Evolutionary conservation across 2,113 vertebrate genomes (phyloP).

Genomic region (Penelope pileata): DNA sequence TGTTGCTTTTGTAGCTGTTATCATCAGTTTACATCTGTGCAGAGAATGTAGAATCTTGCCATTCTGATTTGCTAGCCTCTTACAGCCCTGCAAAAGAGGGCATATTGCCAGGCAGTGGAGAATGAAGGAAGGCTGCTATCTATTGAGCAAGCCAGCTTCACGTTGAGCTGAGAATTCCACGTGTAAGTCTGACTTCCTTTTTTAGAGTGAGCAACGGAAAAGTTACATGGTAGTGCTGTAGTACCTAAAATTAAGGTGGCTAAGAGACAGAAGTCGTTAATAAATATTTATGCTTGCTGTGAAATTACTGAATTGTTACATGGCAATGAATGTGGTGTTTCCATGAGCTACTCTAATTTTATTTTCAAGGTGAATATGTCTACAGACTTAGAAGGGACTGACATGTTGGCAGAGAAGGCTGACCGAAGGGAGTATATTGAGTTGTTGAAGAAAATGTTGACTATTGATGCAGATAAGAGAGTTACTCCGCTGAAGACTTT

Average conservation of each 20-base stretch:
- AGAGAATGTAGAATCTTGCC: not conserved
- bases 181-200: not conserved
- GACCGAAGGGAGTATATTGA: slow-evolving; percentile 97
- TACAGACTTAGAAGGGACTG: slow-evolving; percentile 93
- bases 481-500: slow-evolving; percentile 97
- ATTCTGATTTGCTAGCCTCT: not conserved
- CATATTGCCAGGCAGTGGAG: not conserved
- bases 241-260: not conserved
- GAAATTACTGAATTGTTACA: not conserved
- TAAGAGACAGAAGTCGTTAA: not conserved
- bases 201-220: not conserved
- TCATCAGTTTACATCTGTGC: not conserved
- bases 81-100: not conserved
- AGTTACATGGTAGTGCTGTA: not conserved
- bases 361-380: slow-evolving; percentile 94
- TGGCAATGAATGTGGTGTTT: not conserved
- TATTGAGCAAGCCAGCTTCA: not conserved
- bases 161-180: not conserved
- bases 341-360: not conserved
- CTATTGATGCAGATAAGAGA: slow-evolving; percentile 96
- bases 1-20: not conserved
- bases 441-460: slow-evolving; percentile 98
- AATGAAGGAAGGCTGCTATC: not conserved
- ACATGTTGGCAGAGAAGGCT: slow-evolving; percentile 97
- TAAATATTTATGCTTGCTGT: not conserved